Evolutionary conservation across 2,113 vertebrate species (phyloP).

Genomic region (Sturnira hondurensis): DNA sequence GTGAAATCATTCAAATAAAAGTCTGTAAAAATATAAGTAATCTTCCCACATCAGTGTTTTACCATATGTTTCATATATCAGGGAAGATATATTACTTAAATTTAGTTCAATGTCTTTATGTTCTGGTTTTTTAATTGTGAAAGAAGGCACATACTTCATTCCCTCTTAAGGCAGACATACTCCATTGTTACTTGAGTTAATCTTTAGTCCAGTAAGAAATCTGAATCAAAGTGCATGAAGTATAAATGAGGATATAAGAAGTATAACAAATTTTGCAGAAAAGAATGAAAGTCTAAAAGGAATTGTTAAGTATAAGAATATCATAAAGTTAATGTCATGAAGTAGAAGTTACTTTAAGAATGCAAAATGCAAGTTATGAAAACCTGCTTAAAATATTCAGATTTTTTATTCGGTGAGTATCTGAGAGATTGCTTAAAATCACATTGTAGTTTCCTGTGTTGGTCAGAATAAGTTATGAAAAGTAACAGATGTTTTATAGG

Average conservation of each 20-base stretch:
- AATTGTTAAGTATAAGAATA: slow-evolving; percentile 67
- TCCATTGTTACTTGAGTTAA: slow-evolving; percentile 62
- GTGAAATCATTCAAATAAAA: background rate
- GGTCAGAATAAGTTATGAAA: slow-evolving; percentile 57
- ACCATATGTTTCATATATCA: background rate
- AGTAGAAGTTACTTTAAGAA: slow-evolving; percentile 61
- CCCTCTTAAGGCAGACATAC: background rate
- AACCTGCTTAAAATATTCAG: slow-evolving; percentile 49
- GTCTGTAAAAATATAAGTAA: background rate
- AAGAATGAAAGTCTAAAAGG: slow-evolving; percentile 74
- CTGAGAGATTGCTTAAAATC: slow-evolving; percentile 58
- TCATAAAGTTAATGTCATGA: slow-evolving; percentile 68
- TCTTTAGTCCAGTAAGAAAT: slow-evolving; percentile 75
- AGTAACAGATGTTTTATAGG: slow-evolving; percentile 4
- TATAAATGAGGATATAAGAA: slow-evolving; percentile 64
- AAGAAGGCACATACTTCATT: background rate
- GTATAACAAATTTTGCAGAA: slow-evolving; percentile 77
- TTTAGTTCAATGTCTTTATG: background rate
- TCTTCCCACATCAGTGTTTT: background rate
- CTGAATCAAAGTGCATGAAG: slow-evolving; percentile 66
- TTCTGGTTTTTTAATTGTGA: slow-evolving; percentile 28
- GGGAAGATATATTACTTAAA: slow-evolving; percentile 33
- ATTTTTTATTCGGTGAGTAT: slow-evolving; percentile 59
- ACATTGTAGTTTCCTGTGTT: slow-evolving; percentile 29
- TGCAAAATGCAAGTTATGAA: slow-evolving; percentile 24